Evolutionary conservation across 2,113 vertebrate species (phyloP).

Genomic region (Aldabrachelys gigantea): DNA sequence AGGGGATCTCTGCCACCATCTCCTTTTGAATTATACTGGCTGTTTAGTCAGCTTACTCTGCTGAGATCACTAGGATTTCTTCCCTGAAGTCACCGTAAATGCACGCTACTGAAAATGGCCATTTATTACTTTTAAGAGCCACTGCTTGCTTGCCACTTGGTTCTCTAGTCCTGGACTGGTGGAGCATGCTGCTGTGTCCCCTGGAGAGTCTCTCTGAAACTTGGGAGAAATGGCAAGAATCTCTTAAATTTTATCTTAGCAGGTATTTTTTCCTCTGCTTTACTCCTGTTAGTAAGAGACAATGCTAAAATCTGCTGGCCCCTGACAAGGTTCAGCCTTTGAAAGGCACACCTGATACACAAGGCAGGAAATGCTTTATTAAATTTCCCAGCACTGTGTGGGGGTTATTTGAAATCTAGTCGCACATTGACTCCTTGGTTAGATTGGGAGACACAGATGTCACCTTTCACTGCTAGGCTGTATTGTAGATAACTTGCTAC

Average conservation of each 20-base stretch:
- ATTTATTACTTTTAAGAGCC: not conserved
- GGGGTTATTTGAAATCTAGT: not conserved
- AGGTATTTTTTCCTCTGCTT: not conserved
- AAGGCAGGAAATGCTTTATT: not conserved
- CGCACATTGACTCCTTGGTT: not conserved
- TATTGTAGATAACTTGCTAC: slow-evolving; percentile 14
- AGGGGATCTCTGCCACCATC: not conserved
- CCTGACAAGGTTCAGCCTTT: not conserved
- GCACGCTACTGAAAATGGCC: not conserved
- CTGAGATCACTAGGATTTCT: not conserved
- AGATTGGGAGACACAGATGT: not conserved
- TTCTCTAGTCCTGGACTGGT: not conserved
- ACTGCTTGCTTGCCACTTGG: not conserved
- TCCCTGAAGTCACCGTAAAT: not conserved
- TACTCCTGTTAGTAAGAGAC: not conserved
- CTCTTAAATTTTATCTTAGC: not conserved
- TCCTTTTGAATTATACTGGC: not conserved
- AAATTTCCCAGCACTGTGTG: not conserved
- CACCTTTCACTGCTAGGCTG: not conserved
- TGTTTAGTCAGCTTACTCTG: slow-evolving; percentile 18
- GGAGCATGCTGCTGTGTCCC: not conserved
- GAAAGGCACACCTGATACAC: not conserved
- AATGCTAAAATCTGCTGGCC: not conserved
- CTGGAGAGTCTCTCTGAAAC: not conserved
- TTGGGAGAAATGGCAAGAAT: not conserved